Evolutionary conservation across 2,888 invertebrate species (phyloP).

Genomic region (Caenorhabditis macrosperma): DNA sequence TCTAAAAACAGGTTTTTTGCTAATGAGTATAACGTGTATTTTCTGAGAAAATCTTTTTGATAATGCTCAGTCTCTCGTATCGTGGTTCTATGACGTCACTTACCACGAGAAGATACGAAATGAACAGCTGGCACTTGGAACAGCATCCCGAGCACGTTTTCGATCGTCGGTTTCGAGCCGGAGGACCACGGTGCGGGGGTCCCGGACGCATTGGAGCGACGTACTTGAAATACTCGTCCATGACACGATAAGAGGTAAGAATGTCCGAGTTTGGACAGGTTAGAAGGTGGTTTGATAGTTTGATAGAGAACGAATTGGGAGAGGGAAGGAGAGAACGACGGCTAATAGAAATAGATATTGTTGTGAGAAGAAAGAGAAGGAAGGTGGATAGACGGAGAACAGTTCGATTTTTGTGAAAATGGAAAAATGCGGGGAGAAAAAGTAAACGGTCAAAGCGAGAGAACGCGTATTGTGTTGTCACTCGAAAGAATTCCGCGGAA

Average conservation of each 20-base stretch:
- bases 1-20: too few species aligned
- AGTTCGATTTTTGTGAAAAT: conserved; percentile 19
- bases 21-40: too few species aligned
- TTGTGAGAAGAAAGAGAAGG: conserved; percentile 5
- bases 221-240: conserved; percentile 54
- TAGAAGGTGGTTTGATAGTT: conserved; percentile 3
- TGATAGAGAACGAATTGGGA: neutral
- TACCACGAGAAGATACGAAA: conserved; percentile 48
- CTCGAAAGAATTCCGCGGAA: conserved; percentile 1
- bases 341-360: conserved; percentile 38
- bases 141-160: conserved; percentile 40
- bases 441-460: conserved; percentile 12
- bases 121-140: conserved; percentile 42
- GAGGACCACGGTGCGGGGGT: conserved; percentile 36
- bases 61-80: too few species aligned
- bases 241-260: neutral
- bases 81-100: too few species aligned
- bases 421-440: neutral
- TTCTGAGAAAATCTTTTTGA: too few species aligned
- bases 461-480: conserved; percentile 14
- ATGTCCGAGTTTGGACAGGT: neutral
- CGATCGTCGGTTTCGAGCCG: conserved; percentile 34
- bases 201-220: conserved; percentile 54
- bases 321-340: conserved; percentile 4
- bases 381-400: neutral